These are phyloP conservation scores for Amphiura filiformis DNA, from an alignment of 35 echinoderm and acorn worm species.

Conservation along the genomic window DNA sequence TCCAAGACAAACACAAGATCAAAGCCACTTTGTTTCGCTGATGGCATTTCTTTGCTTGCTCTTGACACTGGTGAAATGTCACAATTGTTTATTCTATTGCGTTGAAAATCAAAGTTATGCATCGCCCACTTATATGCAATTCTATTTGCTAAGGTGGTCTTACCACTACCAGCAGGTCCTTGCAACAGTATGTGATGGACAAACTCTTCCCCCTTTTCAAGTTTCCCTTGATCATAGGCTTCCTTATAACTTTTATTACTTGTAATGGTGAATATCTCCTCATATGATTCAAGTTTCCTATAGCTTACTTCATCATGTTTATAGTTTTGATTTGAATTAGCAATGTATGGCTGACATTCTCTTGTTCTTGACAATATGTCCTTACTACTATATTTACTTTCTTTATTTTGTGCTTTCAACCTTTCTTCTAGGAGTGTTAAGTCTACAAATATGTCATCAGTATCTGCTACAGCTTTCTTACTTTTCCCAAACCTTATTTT, in stretches of 20 bases:
- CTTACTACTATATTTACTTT: background rate
- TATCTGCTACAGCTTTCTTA: background rate
- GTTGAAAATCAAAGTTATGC: no score
- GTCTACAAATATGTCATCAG: background rate
- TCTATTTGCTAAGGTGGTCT: conserved; percentile 7
- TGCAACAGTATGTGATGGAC: background rate
- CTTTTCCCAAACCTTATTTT: background rate
- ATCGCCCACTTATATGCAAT: conserved; percentile 21
- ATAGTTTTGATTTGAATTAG: no score
- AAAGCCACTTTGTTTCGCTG: background rate
- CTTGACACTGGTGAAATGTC: no score
- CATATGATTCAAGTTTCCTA: background rate
- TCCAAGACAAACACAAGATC: conserved; percentile 4
- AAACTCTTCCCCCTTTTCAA: no score
- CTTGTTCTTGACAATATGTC: background rate
- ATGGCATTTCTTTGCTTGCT: no score
- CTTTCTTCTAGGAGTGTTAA: background rate
- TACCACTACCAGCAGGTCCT: conserved; percentile 15
- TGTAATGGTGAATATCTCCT: background rate
- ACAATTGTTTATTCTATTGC: no score
- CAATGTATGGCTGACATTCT: no score
- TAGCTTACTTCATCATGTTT: background rate
- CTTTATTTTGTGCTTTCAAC: background rate
- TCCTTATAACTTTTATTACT: background rate
- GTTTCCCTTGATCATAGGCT: no score